A percentile compares a stretch with the other conserved stretches of the same genome.
Conservation (phyloP, 2,888 invertebrate species). For the Ormia ochracea region DNA sequence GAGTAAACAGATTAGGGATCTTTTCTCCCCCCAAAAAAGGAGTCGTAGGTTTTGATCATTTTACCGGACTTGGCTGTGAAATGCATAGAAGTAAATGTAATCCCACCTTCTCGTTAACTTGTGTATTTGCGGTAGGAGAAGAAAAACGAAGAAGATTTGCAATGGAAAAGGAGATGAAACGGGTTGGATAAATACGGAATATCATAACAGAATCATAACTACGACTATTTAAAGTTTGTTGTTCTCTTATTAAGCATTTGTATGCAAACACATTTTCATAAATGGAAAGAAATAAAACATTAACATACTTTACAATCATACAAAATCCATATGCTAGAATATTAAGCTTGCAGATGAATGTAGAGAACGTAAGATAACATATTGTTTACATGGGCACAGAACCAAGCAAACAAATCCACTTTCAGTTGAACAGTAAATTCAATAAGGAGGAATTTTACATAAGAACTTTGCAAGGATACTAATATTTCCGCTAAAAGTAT, state of each 20-base stretch:
- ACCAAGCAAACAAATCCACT: neutral
- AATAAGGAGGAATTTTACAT: too few relatives aligned
- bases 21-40: too few relatives aligned
- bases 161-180: neutral
- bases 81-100: neutral
- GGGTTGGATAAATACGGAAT: slow-evolving; percentile 8
- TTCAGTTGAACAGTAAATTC: neutral
- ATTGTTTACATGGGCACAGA: neutral
- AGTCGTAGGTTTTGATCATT: neutral
- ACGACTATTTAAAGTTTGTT: slow-evolving; percentile 39
- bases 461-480: too few relatives aligned
- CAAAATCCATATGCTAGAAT: neutral
- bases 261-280: slow-evolving; percentile 15
- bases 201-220: slow-evolving; percentile 19
- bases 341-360: neutral
- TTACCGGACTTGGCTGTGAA: neutral
- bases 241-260: slow-evolving; percentile 31
- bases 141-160: neutral
- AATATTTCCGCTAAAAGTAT: too few relatives aligned
- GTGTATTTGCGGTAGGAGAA: neutral
- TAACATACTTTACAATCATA: neutral
- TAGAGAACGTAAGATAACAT: slow-evolving; percentile 1
- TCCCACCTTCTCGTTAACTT: slow-evolving; percentile 9
- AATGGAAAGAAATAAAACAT: slow-evolving; percentile 9
- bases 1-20: too few relatives aligned